A percentile compares a stretch with the other conserved stretches of the same genome.
phyloP scores from a whole-genome alignment of 2,888 invertebrate genomes.

The Dysmachus trigonus region DNA sequence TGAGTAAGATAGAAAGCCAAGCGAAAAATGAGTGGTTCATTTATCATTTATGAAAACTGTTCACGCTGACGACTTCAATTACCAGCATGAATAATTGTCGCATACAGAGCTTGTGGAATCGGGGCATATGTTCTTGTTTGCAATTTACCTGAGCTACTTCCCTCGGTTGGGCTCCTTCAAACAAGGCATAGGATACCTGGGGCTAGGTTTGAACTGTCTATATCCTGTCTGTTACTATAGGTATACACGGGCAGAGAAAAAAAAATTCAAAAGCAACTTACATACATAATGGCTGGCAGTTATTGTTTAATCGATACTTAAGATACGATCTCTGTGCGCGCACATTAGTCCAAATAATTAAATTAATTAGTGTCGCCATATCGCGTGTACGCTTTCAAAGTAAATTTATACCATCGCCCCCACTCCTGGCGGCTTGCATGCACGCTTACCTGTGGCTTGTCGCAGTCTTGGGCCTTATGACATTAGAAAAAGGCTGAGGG shows the following conservation, averaged over 20 bases:
- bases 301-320: slow-evolving; percentile 54
- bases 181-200: neutral
- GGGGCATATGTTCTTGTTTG: slow-evolving; percentile 31
- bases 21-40: slow-evolving; percentile 1
- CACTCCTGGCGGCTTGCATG: neutral
- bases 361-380: slow-evolving; percentile 55
- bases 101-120: neutral
- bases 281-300: slow-evolving; percentile 52
- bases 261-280: slow-evolving; percentile 40
- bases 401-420: slow-evolving; percentile 41
- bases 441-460: slow-evolving; percentile 30
- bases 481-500: slow-evolving; percentile 12
- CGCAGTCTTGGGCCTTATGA: neutral
- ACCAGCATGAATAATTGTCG: slow-evolving; percentile 39
- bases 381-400: slow-evolving; percentile 50
- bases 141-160: neutral
- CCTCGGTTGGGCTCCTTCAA: neutral
- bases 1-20: neutral
- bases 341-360: slow-evolving; percentile 55
- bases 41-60: slow-evolving; percentile 37
- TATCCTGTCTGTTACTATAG: neutral
- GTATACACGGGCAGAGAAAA: neutral
- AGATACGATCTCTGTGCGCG: slow-evolving; percentile 50
- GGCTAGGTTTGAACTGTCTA: neutral
- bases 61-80: slow-evolving; percentile 43